These are phyloP conservation scores for Batillaria attramentaria DNA, from an alignment of 1,140 invertebrate species.

Conservation along the genomic window DNA sequence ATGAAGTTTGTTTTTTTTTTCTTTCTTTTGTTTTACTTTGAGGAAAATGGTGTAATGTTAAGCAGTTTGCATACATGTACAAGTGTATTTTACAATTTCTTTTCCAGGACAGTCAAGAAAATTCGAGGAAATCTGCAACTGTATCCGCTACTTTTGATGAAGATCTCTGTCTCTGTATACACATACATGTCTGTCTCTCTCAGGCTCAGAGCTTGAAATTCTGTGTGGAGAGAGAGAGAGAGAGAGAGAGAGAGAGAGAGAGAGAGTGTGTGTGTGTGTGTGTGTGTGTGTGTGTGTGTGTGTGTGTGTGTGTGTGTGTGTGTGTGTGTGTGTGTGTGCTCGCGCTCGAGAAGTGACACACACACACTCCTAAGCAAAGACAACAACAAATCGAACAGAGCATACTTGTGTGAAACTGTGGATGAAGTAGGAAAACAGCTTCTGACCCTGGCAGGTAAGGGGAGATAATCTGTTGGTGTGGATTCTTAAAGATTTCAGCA, in stretches of 20 bases:
- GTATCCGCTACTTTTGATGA: conserved; percentile 47
- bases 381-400: background rate
- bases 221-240: background rate
- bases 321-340: conserved; percentile 5
- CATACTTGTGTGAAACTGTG: background rate
- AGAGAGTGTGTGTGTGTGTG: background rate
- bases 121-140: conserved; percentile 50
- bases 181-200: background rate
- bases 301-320: background rate
- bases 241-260: too few relatives aligned
- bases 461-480: background rate
- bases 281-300: background rate
- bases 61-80: background rate
- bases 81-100: conserved; percentile 20
- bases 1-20: background rate
- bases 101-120: conserved; percentile 51
- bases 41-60: background rate
- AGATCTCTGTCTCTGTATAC: background rate
- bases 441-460: background rate
- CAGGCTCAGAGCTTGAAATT: background rate
- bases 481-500: background rate
- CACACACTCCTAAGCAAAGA: background rate
- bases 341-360: background rate
- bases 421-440: background rate
- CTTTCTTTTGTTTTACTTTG: background rate